These are phyloP conservation scores for Prietella phreatophila DNA, from an alignment of 2,113 vertebrate genomes.

Conservation along the genomic window DNA sequence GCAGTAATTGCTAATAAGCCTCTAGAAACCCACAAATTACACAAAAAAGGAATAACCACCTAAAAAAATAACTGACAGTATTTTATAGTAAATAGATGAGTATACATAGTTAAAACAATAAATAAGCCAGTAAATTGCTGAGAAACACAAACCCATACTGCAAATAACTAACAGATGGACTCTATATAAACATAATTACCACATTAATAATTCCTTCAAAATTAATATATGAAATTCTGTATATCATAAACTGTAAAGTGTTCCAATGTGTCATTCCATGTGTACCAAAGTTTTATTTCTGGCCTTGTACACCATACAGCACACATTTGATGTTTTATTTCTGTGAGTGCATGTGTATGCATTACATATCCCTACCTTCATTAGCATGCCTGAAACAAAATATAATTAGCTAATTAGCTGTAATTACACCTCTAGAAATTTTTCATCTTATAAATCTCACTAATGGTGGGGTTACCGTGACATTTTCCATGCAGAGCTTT, in stretches of 20 bases:
- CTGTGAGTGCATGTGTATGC: not conserved
- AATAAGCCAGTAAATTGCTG: not conserved
- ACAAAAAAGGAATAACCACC: not conserved
- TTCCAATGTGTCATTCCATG: not conserved
- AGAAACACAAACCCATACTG: not conserved
- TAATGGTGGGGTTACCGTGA: conserved; percentile 38
- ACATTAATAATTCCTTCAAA: not conserved
- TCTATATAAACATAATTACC: not conserved
- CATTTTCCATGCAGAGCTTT: conserved; percentile 10
- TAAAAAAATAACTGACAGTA: not conserved
- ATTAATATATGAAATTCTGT: not conserved
- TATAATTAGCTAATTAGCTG: conserved; percentile 46
- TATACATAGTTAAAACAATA: not conserved
- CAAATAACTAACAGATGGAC: not conserved
- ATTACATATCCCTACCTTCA: not conserved
- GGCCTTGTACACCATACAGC: not conserved
- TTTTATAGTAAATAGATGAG: not conserved
- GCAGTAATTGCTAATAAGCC: not conserved
- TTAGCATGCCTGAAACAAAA: conserved; percentile 34
- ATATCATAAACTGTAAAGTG: not conserved
- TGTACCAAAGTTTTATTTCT: not conserved
- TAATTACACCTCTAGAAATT: conserved; percentile 47
- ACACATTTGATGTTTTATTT: conserved; percentile 12
- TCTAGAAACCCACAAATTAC: not conserved
- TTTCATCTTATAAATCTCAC: conserved; percentile 19